Base-by-base conservation (phyloP, 2,113 vertebrate species). In the Seriola dumerili region DNA sequence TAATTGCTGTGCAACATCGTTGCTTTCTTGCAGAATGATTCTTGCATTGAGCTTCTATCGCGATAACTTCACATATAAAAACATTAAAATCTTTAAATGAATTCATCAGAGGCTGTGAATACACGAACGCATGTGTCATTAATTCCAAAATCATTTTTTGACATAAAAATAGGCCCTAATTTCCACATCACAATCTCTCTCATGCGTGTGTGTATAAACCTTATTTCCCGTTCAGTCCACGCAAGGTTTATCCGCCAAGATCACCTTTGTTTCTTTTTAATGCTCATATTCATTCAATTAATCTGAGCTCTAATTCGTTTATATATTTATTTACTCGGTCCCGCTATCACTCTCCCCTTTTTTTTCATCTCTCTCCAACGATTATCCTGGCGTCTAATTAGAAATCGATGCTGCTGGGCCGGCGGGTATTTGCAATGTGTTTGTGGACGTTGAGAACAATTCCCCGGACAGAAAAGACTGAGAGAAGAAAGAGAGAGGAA, bases 381-480 rank as follows among this genome's bases (percentile, higher is more conserved):
- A 96, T 95, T 96, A 96, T 96, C 94, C 94, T 92, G 91, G 84
- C 92, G 93, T 94, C 95, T 96, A 96, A 96, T 96, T 96, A 96
- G 95, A 96, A 97, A 96, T 97, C 96, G 92, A 96, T 97, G 94
- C 86, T 74, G 94, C 91, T 90, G 93, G 94, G 94, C 96, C 95
- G 94, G 90, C 91, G 96, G 95, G 95, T 96, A 94, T 96, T 95
- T 96, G 95, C 96, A 93, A 94, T 95, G 96, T 95, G 95, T 95
- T 95, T 96, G 96, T 96, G 95, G 96, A 96, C 94, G 95, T 94
- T 95, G 95, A 96, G 93, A 95, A 96, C 95, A 95, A 96, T 95
- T 95, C 96, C 96, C 94, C 86, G 92, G 94, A 95, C 93, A 93
- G 91, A 91, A 81, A 86, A 90, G 83, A 91, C 88, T 84, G 82